Evolutionary conservation across 2,888 invertebrate genomes (phyloP).

Genomic region (Augochlorella aurata): DNA sequence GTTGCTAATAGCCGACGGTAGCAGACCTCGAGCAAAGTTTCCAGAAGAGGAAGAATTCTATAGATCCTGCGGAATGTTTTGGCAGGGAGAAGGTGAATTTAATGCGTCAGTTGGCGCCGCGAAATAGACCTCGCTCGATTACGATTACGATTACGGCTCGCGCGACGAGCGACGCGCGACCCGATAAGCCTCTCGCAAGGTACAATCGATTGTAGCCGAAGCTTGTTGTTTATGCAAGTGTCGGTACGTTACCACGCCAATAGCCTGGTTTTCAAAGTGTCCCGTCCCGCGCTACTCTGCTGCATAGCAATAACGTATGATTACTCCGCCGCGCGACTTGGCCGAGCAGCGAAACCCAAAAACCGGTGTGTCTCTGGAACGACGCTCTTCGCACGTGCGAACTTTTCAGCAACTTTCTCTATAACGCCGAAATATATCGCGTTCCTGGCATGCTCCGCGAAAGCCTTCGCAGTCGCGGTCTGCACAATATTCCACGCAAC

Average conservation of each 20-base stretch:
- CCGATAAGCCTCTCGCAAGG: constrained; percentile 44
- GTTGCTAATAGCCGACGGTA: too few relatives aligned
- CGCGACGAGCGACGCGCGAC: neutral
- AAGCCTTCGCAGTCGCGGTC: neutral
- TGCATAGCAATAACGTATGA: constrained; percentile 54
- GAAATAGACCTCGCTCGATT: constrained; percentile 28
- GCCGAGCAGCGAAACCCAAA: constrained; percentile 16
- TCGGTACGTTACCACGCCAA: constrained; percentile 56
- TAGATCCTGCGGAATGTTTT: neutral
- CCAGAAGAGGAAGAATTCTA: neutral
- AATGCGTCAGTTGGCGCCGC: constrained; percentile 16
- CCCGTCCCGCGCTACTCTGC: constrained; percentile 45
- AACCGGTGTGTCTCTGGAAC: constrained; percentile 10
- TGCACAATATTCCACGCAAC: constrained; percentile 8
- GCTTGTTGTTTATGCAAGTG: constrained; percentile 61
- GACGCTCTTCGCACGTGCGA: constrained; percentile 22
- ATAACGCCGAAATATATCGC: constrained; percentile 11
- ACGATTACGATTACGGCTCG: constrained; percentile 25
- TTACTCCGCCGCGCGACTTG: constrained; percentile 38
- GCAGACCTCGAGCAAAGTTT: too few relatives aligned
- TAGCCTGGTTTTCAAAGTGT: constrained; percentile 57
- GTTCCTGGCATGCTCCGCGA: constrained; percentile 14
- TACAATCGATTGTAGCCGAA: constrained; percentile 53
- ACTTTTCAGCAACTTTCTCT: constrained; percentile 27
- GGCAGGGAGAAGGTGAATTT: neutral